Base-by-base conservation (phyloP, 2,113 vertebrate genomes). In the Alouatta palliata region DNA sequence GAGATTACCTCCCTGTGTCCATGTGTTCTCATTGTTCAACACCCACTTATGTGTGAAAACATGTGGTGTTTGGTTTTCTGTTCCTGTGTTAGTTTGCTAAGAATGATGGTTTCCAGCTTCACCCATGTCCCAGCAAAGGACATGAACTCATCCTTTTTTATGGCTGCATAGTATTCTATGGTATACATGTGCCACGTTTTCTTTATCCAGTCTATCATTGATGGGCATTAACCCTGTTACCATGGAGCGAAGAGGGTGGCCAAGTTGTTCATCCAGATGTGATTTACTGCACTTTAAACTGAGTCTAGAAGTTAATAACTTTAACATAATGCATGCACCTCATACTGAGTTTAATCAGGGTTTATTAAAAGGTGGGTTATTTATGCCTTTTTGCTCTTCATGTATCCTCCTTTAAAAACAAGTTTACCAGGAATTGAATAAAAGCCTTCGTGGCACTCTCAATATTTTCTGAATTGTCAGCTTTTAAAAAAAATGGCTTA, bases 291-390 rank as follows among this genome's bases (percentile, higher is more conserved):
- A 96, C 97, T 98, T 98, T 97, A 98, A 98, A 97, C 85, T 95
- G 95, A 98, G 96, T 97, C 96, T 98, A 90, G 92, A 98, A 98
- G 97, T 98, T 98, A 98, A 97, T 96, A 97, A 97, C 88, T 96
- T 83, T 80, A 89, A 98, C 98, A 98, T 98, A 98, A 98, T 98
- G 95, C 95, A 97, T 91, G 77, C 37, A 70, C 97, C 82, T 98
- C 98, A 98, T 87, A 97, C 95, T 91, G 98, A 98, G 96, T 97
- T 98, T 98, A 98, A 98, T 98, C 97, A 96, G 95, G 35, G 71
- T 96, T 98, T 97, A 93, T 98, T 97, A 98, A 96, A 0, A 3
- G 47, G 90, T 49, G 56, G 85, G 49, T 96, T 98, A 92, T 87
- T 97, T 97, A 94, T 97, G n/a, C 54, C 30, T 92, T 96, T 97